Evolutionary conservation across 2,113 vertebrate species (phyloP), one percentile per base, ranked within the genome.

Genomic region (Otis tarda): DNA sequence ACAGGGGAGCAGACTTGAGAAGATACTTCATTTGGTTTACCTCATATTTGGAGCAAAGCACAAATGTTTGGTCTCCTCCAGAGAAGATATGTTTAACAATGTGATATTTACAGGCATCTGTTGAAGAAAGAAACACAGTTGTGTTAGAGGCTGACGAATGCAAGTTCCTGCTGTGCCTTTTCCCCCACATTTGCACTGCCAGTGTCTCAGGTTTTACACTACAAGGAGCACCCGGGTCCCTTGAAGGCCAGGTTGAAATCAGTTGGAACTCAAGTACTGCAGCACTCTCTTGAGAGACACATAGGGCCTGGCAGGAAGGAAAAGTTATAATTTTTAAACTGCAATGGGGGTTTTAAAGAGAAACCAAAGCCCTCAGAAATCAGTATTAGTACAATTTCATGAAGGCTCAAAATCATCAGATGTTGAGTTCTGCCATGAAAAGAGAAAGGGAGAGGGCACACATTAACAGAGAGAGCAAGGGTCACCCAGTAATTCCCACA

Each of bases 31-130:
- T 80, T 84, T 56, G 28, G 39, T 87, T 98, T 98, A 99, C 99
- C 98, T 99, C 98, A 2, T 98, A 97, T 95, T 98, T 97, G 65
- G 99, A 99, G 91, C 98, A 99, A 96, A 99, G 97, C 75, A 99
- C 97, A 97, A 99, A 99, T 60, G 98, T 99, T 85, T 99, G 99
- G 97, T 99, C 99, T 95, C 99, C 99, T 97, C 99, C 99, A 97
- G 98, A 99, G 97, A 99, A 98, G 94, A 99, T 98, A 96, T 98
- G 99, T 95, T 98, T 98, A 97, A 99, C 98, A 82, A 98, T 96
- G 87, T 97, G 98, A 37, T 98, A 98, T 93, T 98, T 98, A 94
- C 98, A 98, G 45, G 97, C 97, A 96, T 98, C 98, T 98, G 97
- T 92, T 93, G 69, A 93, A 97, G 92, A 96, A 91, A 94, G 41